Evolutionary conservation across 2,113 vertebrate species (phyloP), one percentile per base, ranked within the genome.

Genomic region (Progne subis): DNA sequence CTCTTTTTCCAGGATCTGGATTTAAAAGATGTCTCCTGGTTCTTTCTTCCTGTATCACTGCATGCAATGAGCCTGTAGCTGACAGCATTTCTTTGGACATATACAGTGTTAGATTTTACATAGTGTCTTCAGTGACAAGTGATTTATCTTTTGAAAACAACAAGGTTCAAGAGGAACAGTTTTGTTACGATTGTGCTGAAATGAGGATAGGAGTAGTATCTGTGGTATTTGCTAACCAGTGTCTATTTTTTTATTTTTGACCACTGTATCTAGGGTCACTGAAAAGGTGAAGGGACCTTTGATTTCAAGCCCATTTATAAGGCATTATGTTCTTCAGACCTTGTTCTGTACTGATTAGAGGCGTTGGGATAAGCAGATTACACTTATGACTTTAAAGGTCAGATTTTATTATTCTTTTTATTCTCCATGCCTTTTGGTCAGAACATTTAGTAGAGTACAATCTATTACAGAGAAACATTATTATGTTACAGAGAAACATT

Each of bases 371-470:
- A 88, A 95, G 72, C 29, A 90, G 32, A 84, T 82, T 91, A 46
- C 5, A 5, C 31, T 96, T 92, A 57, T 81, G 76, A 94, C 59
- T 83, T 69, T 91, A 94, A 95, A 96, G 82, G 79, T 95, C 78
- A 95, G 29, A 80, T 92, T 92, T 96, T 88, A 79, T 81, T 88
- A 88, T 79, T 12, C 37, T 5, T 71, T 83, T 75, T 5, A 26
- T 75, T 88, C 31, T 92, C 53, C 75, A 86, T 96, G n/a, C 47
- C 28, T 93, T 96, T 95, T 82, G 74, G 67, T 57, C 44, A 84
- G 44, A 88, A 29, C 10, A 0, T 75, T 86, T 67, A 90, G 18
- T 21, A 69, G 11, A 31, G 15, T 50, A 64, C 47, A 31, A 41
- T 64, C 59, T 75, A n/a, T 41, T 71, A 20, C 26, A 83, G 70